These are phyloP conservation scores for Cisticola juncidis DNA, from an alignment of 2,113 vertebrate species.

Conservation along the genomic window DNA sequence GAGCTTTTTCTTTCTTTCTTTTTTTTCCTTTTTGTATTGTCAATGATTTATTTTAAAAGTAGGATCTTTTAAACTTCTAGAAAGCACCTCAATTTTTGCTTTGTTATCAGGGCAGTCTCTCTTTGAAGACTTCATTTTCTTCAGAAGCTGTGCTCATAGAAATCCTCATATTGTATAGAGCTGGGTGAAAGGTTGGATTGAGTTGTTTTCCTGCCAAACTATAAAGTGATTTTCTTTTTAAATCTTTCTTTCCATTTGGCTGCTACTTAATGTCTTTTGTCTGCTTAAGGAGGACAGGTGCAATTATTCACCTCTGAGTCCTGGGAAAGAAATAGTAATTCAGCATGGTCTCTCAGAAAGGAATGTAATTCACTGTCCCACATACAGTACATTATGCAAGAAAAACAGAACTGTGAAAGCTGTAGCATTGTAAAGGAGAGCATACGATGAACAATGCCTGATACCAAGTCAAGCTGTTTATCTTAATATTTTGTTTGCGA, in stretches of 20 bases:
- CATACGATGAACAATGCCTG: not conserved
- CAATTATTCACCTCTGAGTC: constrained; percentile 55
- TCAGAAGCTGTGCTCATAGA: not conserved
- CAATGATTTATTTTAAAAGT: not conserved
- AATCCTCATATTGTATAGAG: constrained; percentile 11
- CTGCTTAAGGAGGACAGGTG: constrained; percentile 49
- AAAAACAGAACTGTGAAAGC: constrained; percentile 7
- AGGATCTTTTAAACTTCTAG: not conserved
- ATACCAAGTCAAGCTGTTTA: not conserved
- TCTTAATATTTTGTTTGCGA: not conserved
- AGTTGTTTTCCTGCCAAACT: constrained; percentile 43
- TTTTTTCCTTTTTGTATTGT: not conserved
- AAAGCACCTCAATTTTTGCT: not conserved
- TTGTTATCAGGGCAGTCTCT: not conserved
- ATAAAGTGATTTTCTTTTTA: constrained; percentile 28
- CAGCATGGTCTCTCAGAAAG: not conserved
- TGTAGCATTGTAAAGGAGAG: not conserved
- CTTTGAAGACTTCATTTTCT: not conserved
- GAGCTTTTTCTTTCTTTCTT: not conserved
- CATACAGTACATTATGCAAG: not conserved
- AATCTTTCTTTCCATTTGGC: constrained; percentile 40
- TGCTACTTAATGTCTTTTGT: constrained; percentile 48
- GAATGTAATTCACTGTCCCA: not conserved
- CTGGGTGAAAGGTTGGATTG: not conserved
- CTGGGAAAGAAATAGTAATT: constrained; percentile 42